A percentile compares a stretch with the other conserved stretches of the same genome.
Evolutionary conservation across 2,113 vertebrate species (phyloP).

Genomic region (Trachemys scripta): DNA sequence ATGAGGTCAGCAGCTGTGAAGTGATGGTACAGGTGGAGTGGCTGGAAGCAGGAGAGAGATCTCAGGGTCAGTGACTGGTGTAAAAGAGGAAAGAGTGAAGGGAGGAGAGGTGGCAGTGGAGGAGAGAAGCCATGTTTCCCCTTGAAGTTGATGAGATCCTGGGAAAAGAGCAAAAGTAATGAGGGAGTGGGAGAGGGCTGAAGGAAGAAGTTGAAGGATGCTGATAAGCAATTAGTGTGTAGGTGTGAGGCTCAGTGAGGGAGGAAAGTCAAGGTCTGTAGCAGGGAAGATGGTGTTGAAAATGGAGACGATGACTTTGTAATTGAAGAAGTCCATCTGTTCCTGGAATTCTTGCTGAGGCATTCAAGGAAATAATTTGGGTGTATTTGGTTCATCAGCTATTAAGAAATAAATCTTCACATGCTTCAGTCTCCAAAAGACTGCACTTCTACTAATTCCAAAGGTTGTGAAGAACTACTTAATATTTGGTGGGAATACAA

Average conservation of each 20-base stretch:
- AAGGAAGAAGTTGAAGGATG: not conserved
- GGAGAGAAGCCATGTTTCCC: not conserved
- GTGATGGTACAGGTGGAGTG: not conserved
- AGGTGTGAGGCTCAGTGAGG: not conserved
- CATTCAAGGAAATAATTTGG: not conserved
- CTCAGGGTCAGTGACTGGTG: not conserved
- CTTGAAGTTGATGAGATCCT: not conserved
- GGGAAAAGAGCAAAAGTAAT: not conserved
- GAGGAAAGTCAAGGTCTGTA: rapidly evolving
- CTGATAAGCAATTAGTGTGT: not conserved
- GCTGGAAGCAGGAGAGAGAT: not conserved
- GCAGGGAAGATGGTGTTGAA: not conserved
- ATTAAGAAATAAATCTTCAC: not conserved
- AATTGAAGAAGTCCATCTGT: not conserved
- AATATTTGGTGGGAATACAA: not conserved
- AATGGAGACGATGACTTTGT: rapidly evolving
- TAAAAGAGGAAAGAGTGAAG: not conserved
- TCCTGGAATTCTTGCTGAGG: not conserved
- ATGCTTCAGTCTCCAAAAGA: not conserved
- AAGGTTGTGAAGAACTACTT: not conserved
- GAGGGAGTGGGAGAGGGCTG: not conserved
- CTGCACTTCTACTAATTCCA: not conserved
- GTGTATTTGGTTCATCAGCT: not conserved
- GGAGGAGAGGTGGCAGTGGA: rapidly evolving
- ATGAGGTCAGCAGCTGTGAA: not conserved